Conservation (phyloP, 2,888 invertebrate genomes). For the Parapristionchus giblindavisi region DNA sequence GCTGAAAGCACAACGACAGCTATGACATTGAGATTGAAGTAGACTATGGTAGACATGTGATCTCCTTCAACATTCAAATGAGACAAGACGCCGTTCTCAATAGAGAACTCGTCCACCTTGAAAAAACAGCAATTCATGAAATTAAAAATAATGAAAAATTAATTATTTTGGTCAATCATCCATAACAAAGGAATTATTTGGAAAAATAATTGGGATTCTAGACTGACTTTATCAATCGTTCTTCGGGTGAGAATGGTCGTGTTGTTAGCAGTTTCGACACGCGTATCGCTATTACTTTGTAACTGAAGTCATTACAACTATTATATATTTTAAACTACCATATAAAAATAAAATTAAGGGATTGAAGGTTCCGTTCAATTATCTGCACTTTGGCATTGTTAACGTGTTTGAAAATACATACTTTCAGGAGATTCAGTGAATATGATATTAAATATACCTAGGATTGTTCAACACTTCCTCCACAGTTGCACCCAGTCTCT, state of each 20-base stretch:
- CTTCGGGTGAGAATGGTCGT: slow-evolving; percentile 53
- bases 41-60: slow-evolving; percentile 50
- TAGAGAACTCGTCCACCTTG: slow-evolving; percentile 52
- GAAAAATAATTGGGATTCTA: too few species aligned
- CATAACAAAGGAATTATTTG: too few species aligned
- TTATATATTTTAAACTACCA: too few species aligned
- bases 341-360: too few species aligned
- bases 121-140: too few species aligned
- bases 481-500: slow-evolving; percentile 44
- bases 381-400: too few species aligned
- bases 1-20: background rate
- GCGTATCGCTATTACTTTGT: slow-evolving; percentile 46
- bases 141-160: too few species aligned
- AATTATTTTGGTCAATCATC: too few species aligned
- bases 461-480: slow-evolving; percentile 45
- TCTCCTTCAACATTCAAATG: slow-evolving; percentile 54
- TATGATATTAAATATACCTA: slow-evolving; percentile 35
- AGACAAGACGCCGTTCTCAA: slow-evolving; percentile 53
- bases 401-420: too few species aligned
- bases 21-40: slow-evolving; percentile 56
- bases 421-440: too few species aligned
- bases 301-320: slow-evolving; percentile 48
- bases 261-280: slow-evolving; percentile 50
- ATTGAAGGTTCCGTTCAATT: too few species aligned
- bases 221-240: slow-evolving; percentile 48